phyloP scores from a whole-genome alignment of 2,888 invertebrate species.

The Oscheius sp. region DNA sequence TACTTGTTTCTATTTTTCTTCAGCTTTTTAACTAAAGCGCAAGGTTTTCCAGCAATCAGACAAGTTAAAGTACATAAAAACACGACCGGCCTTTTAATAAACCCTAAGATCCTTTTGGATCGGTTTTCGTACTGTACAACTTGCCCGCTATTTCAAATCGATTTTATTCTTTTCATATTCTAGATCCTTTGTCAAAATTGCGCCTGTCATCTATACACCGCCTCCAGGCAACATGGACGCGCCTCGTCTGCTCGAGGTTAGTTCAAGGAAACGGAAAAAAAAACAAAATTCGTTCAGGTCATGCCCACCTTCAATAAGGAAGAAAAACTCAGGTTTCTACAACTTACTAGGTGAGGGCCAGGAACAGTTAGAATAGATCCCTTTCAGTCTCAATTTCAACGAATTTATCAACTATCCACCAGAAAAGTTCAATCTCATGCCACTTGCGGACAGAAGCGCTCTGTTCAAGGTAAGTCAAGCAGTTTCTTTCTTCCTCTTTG shows the following conservation, averaged over 20 bases:
- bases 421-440: conserved; percentile 14
- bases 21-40: too few relatives aligned
- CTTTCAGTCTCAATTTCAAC: conserved; percentile 46
- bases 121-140: too few relatives aligned
- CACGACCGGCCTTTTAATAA: too few relatives aligned
- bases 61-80: too few relatives aligned
- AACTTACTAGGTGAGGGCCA: conserved; percentile 28
- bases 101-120: too few relatives aligned
- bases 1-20: too few relatives aligned
- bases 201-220: conserved; percentile 39
- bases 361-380: not conserved
- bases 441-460: conserved; percentile 36
- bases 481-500: not conserved
- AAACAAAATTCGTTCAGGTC: conserved; percentile 17
- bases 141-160: not conserved
- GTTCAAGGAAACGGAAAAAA: not conserved
- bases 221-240: conserved; percentile 42
- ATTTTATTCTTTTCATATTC: not conserved
- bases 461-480: conserved; percentile 46
- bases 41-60: too few relatives aligned
- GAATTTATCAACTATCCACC: conserved; percentile 38
- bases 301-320: conserved; percentile 38
- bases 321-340: conserved; percentile 33
- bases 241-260: conserved; percentile 38
- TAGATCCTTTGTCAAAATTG: conserved; percentile 34